Evolutionary conservation across 2,113 vertebrate species (phyloP), one percentile per base, ranked within the genome.

Genomic region (Emberiza fucata): DNA sequence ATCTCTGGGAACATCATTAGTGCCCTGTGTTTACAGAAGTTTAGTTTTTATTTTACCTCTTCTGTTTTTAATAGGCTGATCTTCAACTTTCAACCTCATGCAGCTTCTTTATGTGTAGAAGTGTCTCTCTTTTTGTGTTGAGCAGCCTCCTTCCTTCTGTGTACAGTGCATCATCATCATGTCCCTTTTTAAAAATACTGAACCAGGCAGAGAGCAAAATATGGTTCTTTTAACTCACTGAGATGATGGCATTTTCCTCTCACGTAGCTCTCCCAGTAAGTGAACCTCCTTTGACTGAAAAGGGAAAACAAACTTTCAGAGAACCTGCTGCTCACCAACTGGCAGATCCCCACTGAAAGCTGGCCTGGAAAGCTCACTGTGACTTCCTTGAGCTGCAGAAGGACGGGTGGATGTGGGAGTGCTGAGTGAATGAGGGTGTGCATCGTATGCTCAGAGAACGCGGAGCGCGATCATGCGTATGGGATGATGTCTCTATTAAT

Each of bases 221-320:
- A 64, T 85, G 83, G 37, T 94, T 97, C 81, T 83, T 70, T 97
- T 94, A 95, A 42, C 39, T 75, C 63, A 83, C 79, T 88, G 81
- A 69, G 88, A 97, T 73, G 64, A 72, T 61, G 54, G 81, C 68
- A 89, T 88, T 83, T 72, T 94, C 54, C n/a, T 57, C 53, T 97
- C 77, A 86, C 73, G 86, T 44, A 94, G 72, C 61, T 95, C 93
- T 96, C 64, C 75, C 78, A 88, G 76, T 86, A 81, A 98, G 91
- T 63, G 92, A 85, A 96, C 68, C 28, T 94, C 51, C 44, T 72
- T 75, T 91, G 69, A 80, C 65, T 82, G 79, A 90, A 45, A 39
- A 75, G 24, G 29, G 54, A 88, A 94, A 94, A 80, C 57, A 90
- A 89, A 86, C 54, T 84, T 81, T 65, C 33, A 78, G 79, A 85